Evolutionary conservation across 2,797 vertebrate species (phyloP).

Genomic region (Ptychobarbus kaznakovi): DNA sequence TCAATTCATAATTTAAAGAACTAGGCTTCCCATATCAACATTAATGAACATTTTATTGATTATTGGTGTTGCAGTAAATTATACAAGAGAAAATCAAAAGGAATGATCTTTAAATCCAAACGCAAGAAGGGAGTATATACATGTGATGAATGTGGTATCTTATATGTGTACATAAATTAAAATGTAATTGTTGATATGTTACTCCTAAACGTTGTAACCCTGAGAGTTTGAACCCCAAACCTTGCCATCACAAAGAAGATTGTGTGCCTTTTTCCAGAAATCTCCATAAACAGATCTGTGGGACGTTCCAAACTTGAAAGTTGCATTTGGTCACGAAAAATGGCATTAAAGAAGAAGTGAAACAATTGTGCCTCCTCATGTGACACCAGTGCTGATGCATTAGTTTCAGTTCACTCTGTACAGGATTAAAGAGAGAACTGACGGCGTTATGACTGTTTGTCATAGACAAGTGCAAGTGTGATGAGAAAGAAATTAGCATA

Average conservation of each 20-base stretch:
- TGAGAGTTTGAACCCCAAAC: constrained; percentile 1
- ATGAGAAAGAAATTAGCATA: neutral
- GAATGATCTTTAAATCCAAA: neutral
- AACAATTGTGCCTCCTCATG: neutral
- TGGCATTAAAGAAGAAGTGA: neutral
- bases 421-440: neutral
- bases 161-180: neutral
- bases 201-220: neutral
- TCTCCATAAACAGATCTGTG: neutral
- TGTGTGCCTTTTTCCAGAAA: neutral
- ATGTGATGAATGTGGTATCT: neutral
- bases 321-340: constrained; percentile 8
- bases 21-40: neutral
- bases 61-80: neutral
- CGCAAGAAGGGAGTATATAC: neutral
- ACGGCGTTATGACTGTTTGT: neutral
- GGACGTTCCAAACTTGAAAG: neutral
- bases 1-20: neutral
- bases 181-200: neutral
- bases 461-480: neutral
- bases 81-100: constrained; percentile 7
- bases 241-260: neutral
- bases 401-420: neutral
- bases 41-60: neutral
- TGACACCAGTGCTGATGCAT: neutral